A percentile compares a stretch with the other conserved stretches of the same genome.
Evolutionary conservation across 2,888 invertebrate genomes (phyloP).

Genomic region (Parapristionchus giblindavisi): DNA sequence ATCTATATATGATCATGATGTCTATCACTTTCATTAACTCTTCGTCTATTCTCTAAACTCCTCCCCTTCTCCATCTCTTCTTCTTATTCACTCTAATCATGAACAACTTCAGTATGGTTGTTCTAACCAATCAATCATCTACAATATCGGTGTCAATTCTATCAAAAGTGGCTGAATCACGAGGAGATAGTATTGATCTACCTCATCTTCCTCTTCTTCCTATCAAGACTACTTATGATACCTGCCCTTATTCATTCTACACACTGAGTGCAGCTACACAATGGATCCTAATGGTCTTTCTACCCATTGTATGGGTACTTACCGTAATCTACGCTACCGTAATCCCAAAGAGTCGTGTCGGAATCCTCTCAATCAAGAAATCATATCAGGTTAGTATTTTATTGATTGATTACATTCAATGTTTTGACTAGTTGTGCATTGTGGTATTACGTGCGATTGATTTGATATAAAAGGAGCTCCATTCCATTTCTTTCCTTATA

Average conservation of each 20-base stretch:
- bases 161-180: too few relatives aligned
- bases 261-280: too few relatives aligned
- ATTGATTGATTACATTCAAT: not conserved
- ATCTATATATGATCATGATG: not conserved
- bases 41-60: not conserved
- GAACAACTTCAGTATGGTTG: not conserved
- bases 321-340: not conserved
- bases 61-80: not conserved
- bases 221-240: too few relatives aligned
- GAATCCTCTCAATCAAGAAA: constrained; percentile 5
- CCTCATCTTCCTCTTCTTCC: too few relatives aligned
- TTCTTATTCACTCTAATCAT: not conserved
- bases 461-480: not conserved
- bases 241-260: too few relatives aligned
- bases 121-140: too few relatives aligned
- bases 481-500: not conserved
- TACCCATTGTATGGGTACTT: constrained; percentile 1
- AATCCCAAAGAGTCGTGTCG: constrained; percentile 6
- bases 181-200: too few relatives aligned
- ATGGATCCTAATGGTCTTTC: constrained; percentile 9
- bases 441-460: not conserved
- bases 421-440: not conserved
- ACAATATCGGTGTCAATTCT: too few relatives aligned
- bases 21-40: not conserved
- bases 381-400: constrained; percentile 19